Evolutionary conservation across 2,113 vertebrate genomes (phyloP), one percentile per base, ranked within the genome.

Genomic region (Corvus hawaiiensis): DNA sequence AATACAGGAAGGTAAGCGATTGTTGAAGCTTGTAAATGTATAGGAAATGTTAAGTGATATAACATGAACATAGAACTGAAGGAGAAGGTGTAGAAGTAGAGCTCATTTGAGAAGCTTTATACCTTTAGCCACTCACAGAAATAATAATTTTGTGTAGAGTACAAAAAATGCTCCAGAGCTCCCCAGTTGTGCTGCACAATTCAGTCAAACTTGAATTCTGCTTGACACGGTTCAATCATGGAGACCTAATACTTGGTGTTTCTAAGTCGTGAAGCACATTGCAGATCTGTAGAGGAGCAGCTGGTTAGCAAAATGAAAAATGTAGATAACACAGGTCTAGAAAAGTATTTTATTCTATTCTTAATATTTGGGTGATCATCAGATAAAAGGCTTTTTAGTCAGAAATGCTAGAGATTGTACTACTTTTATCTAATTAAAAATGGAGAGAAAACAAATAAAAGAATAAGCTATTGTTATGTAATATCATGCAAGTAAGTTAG

Each of bases 151-250:
- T 64, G 16, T 49, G 24, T 69, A 41, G 13, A 64, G 20, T 51
- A 30, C 10, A 72, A 82, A 68, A 79, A 35, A 7, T 33, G 6
- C 30, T 33, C 9, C 71, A 82, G 61, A 51, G 8, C 37, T 72
- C 39, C 46, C 14, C 17, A 41, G 18, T 83, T 66, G 17, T 0
- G 1, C 48, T 55, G 24, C 10, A 32, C 0, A 3, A 46, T 71
- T 80, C 55, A 74, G 23, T 54, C 11, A 15, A 10, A 28, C 18
- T 20, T 81, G 37, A 84, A 49, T 54, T 77, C 64, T 94, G 15
- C 21, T 63, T 67, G 26, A 20, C 67, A 16, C 3, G 1, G 4
- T 32, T 96, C 73, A 51, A 0, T 20, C 41, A 13, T 16, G 12
- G 30, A 74, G 68, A 58, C 16, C 22, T 78, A 39, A 48, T 24